Percentiles rank a stretch among this genome's conserved stretches.
Conservation (phyloP, 2,888 invertebrate species). For the Drosophila nigritarsus region DNA sequence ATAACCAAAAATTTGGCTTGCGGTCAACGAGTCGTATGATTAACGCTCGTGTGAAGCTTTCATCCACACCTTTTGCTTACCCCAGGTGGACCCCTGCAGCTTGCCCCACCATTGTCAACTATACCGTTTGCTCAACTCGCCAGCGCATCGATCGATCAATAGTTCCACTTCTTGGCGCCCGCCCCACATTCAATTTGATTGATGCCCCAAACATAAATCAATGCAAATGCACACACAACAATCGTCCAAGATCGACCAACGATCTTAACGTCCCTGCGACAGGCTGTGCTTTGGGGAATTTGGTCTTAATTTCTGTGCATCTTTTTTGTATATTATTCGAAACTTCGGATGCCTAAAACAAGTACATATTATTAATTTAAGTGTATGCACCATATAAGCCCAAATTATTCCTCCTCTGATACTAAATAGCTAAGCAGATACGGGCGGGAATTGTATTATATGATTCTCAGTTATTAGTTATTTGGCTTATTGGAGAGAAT, state of each 20-base stretch:
- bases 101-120: constrained; percentile 11
- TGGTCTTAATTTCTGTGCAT: neutral
- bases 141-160: constrained; percentile 11
- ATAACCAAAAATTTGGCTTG: constrained; percentile 25
- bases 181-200: constrained; percentile 67
- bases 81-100: neutral
- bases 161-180: constrained; percentile 49
- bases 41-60: constrained; percentile 64
- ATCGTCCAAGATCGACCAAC: neutral
- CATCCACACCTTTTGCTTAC: constrained; percentile 22
- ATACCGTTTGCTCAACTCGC: constrained; percentile 3
- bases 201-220: constrained; percentile 68
- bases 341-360: neutral
- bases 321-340: neutral
- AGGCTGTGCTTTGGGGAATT: neutral
- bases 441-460: too few species aligned
- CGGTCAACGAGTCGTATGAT: constrained; percentile 66
- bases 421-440: neutral
- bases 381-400: neutral
- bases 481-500: neutral
- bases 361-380: neutral
- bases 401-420: neutral
- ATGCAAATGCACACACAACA: constrained; percentile 18
- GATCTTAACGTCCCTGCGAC: neutral
- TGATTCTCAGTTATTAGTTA: too few species aligned